Evolutionary conservation across 2,113 vertebrate species (phyloP).

Genomic region (Hippocampus guttulatus): DNA sequence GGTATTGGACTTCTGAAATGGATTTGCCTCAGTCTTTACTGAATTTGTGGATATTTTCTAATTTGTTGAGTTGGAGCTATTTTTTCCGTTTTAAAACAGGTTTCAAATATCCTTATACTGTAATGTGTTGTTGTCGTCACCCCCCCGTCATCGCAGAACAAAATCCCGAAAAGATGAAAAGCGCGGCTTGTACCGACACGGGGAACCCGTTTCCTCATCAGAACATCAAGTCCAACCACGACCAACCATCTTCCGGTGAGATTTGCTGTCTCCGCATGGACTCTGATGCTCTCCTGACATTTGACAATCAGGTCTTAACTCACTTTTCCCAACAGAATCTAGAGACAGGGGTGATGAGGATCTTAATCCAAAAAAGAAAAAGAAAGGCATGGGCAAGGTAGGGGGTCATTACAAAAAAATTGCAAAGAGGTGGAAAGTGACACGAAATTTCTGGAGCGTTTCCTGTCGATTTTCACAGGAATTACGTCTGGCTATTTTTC

Average conservation of each 20-base stretch:
- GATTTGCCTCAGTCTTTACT: too few species aligned
- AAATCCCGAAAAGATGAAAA: slow-evolving; percentile 10
- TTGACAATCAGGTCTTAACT: too few species aligned
- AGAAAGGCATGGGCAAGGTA: slow-evolving; percentile 77
- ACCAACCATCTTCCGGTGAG: slow-evolving; percentile 32
- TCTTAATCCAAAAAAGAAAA: slow-evolving; percentile 65
- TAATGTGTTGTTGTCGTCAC: not conserved
- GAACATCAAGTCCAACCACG: slow-evolving; percentile 8
- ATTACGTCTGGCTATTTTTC: not conserved
- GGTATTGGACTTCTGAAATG: too few species aligned
- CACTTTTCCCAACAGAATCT: slow-evolving; percentile 22
- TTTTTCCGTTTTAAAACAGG: not conserved
- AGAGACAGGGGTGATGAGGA: slow-evolving; percentile 33
- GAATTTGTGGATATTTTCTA: not conserved
- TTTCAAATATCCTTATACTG: not conserved
- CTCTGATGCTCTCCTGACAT: not conserved
- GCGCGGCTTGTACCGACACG: not conserved
- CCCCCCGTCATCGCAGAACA: slow-evolving; percentile 19
- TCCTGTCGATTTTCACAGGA: not conserved
- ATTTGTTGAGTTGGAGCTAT: not conserved
- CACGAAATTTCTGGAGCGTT: not conserved
- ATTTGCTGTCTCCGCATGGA: not conserved
- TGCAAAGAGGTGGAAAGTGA: not conserved
- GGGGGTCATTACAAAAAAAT: too few species aligned
- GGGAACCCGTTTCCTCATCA: slow-evolving; percentile 1